Conservation (phyloP, 2,888 invertebrate species). For the Agrotis ipsilon region DNA sequence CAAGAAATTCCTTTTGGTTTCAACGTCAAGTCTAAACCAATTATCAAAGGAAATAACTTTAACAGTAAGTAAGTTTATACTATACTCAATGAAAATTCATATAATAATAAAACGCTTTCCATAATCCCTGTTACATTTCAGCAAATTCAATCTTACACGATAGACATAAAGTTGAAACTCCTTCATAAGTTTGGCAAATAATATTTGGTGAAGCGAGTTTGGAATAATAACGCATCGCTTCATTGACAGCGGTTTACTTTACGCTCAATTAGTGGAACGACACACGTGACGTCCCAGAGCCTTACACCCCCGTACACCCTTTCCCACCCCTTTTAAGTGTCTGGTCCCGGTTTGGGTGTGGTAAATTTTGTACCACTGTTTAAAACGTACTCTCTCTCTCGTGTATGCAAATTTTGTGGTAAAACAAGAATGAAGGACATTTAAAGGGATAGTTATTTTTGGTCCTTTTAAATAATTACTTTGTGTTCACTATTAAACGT, state of each 20-base stretch:
- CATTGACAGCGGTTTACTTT: slow-evolving; percentile 81
- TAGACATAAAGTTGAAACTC: slow-evolving; percentile 52
- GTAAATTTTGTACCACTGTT: slow-evolving; percentile 57
- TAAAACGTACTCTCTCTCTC: slow-evolving; percentile 40
- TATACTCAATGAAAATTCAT: slow-evolving; percentile 57
- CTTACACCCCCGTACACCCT: slow-evolving; percentile 36
- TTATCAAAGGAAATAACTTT: slow-evolving; percentile 39
- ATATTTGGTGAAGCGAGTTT: slow-evolving; percentile 73
- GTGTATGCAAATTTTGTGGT: slow-evolving; percentile 55
- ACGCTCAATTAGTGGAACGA: slow-evolving; percentile 82
- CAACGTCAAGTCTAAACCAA: slow-evolving; percentile 31
- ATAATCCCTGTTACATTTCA: slow-evolving; percentile 41
- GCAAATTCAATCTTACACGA: slow-evolving; percentile 37
- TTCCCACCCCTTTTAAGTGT: slow-evolving; percentile 45
- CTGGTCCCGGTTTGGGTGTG: slow-evolving; percentile 44
- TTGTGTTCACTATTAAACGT: slow-evolving; percentile 6
- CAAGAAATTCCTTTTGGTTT: slow-evolving; percentile 20
- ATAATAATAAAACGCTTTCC: slow-evolving; percentile 53
- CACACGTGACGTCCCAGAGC: slow-evolving; percentile 71
- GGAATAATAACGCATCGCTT: slow-evolving; percentile 76
- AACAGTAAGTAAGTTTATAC: slow-evolving; percentile 51
- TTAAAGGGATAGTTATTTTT: slow-evolving; percentile 15
- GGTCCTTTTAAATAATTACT: slow-evolving; percentile 7
- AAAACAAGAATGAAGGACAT: slow-evolving; percentile 39
- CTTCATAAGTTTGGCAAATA: slow-evolving; percentile 63